Base-by-base conservation (phyloP, 1,140 invertebrate species). In the Penaeus vannamei region DNA sequence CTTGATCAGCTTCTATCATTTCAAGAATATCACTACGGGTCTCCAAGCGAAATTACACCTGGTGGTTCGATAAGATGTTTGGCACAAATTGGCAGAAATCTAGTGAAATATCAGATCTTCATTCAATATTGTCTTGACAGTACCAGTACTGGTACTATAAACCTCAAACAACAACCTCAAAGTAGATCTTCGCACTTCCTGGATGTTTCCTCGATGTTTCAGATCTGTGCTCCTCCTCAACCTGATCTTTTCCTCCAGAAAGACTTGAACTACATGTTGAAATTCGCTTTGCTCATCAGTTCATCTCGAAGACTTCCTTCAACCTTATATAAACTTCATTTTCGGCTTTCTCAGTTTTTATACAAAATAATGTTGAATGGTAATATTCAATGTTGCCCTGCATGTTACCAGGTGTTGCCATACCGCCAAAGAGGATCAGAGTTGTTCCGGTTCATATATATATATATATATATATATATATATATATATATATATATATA, bases 181-280 rank as follows among this genome's bases (percentile, higher is more conserved):
- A n/a, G n/a, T n/a, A n/a, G n/a, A n/a, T n/a, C n/a, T n/a, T n/a
- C n/a, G n/a, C n/a, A n/a, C n/a, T n/a, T n/a, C n/a, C n/a, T n/a
- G n/a, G n/a, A n/a, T n/a, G n/a, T n/a, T n/a, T 7, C 17, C 29
- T 19, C 29, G 64, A 17, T 19, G 64, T 17, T 66, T 26, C 64
- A 66, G 64, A 66, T 66, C 64, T 66, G 64, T 22, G 64, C 29
- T 66, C 64, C 23, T 66, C 64, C 64, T 66, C 64, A 66, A 66
- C 64, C 64, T 66, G 64, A n/a, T 66, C 4, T n/a, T 66, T 7
- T 66, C 64, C 64, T 4, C 29, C 64, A 66, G 64, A 66, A 66
- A 66, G 29, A n/a, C 17, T 66, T 66, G 29, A 66, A 66, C 64
- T 3, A 66, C 64, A 7, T 22, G 29, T 66, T n/a, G 64, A 66